Base-by-base conservation (phyloP, 2,888 invertebrate species). In the Phoenoteleia sp. region DNA sequence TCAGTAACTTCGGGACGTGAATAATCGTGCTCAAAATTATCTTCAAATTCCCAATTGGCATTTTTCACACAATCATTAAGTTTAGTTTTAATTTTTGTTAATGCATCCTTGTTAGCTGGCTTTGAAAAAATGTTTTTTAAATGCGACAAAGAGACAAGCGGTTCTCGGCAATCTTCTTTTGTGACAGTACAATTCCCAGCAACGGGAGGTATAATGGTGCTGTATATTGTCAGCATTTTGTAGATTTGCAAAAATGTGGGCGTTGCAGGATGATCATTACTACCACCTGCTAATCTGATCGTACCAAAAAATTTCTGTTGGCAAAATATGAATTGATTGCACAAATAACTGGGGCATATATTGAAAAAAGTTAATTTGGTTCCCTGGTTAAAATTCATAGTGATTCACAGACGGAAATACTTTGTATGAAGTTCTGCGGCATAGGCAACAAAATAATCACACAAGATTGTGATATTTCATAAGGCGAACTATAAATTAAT, bases 241-340 rank as follows among this genome's bases (percentile, higher is more conserved):
- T 66, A 62, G 17, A 62, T 62, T 6, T 15, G 4, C 2, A 62
- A 17, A 27, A 62, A 45, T 4, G 25, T 62, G n/a, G 64, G 64
- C 4, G 47, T 66, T 0, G 64, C 27, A 4, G 47, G 64, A 17
- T 66, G 64, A n/a, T 66, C 64, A 21, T 66, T 66, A 9, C 19
- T 29, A 47, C 64, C 64, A 29, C 47, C 64, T 13, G 47, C 64
- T 29, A 47, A 49, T 49, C 64, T 66, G 19, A 21, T 29, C 7
- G 47, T 66, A 33, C 64, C 64, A 21, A 66, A 66, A 49, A 66
- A 66, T 15, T 49, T 47, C 64, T 62, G 62, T 33, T n/a, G n/a
- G n/a, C n/a, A n/a, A n/a, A n/a, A n/a, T n/a, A n/a, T n/a, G n/a
- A n/a, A n/a, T n/a, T n/a, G n/a, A n/a, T n/a, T n/a, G n/a, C n/a